These are phyloP conservation scores for Metridium senile DNA, from an alignment of 92 coral and sea anemone genomes.

Conservation along the genomic window DNA sequence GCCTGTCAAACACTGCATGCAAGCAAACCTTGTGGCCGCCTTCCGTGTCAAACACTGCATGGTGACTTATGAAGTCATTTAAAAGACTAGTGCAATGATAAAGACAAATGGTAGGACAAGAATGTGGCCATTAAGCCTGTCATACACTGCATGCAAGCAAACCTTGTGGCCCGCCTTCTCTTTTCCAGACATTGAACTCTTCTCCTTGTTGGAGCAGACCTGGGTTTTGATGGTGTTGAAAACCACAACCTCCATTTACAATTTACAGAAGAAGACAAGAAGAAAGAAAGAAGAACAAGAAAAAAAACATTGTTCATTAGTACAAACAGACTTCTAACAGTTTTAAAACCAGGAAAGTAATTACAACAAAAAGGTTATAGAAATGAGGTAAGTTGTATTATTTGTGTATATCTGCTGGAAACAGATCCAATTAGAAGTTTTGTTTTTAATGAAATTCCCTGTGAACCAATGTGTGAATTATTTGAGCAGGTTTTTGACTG, in stretches of 20 bases:
- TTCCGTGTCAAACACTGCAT: too few species aligned
- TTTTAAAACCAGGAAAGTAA: not conserved
- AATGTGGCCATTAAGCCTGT: not conserved
- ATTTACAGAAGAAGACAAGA: not conserved
- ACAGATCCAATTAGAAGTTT: too few species aligned
- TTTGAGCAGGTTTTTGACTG: too few species aligned
- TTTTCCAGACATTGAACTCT: not conserved
- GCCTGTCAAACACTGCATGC: not conserved
- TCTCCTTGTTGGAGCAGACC: conserved; percentile 50
- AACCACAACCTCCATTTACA: conserved; percentile 10
- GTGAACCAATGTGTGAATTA: too few species aligned
- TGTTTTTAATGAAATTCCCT: too few species aligned
- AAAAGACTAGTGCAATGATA: too few species aligned
- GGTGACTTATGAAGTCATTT: too few species aligned
- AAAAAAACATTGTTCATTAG: not conserved
- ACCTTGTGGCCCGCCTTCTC: conserved; percentile 16
- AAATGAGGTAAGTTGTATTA: too few species aligned
- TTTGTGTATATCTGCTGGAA: too few species aligned
- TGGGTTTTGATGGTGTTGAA: conserved; percentile 25
- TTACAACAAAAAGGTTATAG: not conserved
- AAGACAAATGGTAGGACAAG: too few species aligned
- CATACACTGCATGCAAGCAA: not conserved
- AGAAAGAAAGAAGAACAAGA: conserved; percentile 4
- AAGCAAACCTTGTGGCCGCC: too few species aligned
- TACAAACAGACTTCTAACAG: not conserved